Percentiles rank a stretch among this genome's conserved stretches.
phyloP scores from a whole-genome alignment of 2,888 invertebrate species.

The Scaptomyza tumidula region DNA sequence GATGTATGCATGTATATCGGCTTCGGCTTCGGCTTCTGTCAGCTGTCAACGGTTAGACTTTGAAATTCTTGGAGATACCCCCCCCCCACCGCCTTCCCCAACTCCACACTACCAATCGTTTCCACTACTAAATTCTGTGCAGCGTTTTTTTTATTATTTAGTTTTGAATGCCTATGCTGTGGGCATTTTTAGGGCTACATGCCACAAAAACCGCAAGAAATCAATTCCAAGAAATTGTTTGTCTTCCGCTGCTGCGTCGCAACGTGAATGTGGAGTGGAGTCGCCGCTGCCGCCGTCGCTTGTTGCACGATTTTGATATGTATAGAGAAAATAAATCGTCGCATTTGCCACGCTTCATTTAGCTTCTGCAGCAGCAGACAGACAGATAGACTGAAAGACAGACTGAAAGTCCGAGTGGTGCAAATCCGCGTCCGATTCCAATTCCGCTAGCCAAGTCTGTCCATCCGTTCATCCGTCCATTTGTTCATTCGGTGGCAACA shows the following conservation, averaged over 20 bases:
- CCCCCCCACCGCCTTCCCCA: too few relatives aligned
- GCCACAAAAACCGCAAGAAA: conserved; percentile 77
- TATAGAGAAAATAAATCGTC: conserved; percentile 60
- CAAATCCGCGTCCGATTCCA: conserved; percentile 13
- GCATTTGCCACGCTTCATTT: conserved; percentile 67
- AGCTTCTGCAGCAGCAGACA: conserved; percentile 23
- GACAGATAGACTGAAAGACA: background rate
- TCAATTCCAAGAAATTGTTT: conserved; percentile 81
- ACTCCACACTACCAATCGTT: too few relatives aligned
- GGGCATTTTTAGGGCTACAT: conserved; percentile 76
- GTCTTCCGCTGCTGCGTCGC: conserved; percentile 71
- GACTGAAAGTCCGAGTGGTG: background rate
- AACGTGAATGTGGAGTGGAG: too few relatives aligned
- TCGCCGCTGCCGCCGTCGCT: conserved; percentile 6
- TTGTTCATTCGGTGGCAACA: conserved; percentile 23
- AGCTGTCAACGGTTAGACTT: conserved; percentile 30
- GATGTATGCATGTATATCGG: background rate
- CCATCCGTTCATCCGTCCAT: background rate
- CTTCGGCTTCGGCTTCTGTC: background rate
- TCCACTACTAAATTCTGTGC: too few relatives aligned
- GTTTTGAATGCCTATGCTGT: conserved; percentile 3
- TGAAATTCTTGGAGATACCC: conserved; percentile 28
- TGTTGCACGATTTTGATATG: conserved; percentile 41
- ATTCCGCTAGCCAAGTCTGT: conserved; percentile 10
- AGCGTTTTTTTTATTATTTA: too few relatives aligned